phyloP scores from a whole-genome alignment of 2,888 invertebrate species.

The Dolichopus griseipennis region DNA sequence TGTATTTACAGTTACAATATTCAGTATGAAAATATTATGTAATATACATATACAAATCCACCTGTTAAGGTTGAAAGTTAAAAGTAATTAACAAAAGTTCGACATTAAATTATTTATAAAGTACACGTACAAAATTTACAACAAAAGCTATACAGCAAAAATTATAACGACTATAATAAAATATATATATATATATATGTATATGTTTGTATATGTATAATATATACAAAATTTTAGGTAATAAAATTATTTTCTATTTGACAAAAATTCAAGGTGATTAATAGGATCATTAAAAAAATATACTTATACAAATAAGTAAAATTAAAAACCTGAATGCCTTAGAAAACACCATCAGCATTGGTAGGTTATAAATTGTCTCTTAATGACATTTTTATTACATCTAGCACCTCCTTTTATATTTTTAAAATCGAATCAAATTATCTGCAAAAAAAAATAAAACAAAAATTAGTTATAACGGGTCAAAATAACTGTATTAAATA shows the following conservation, averaged over 20 bases:
- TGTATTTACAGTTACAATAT: too few relatives aligned
- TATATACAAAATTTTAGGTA: not conserved
- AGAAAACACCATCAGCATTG: too few relatives aligned
- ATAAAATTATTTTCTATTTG: slow-evolving; percentile 4
- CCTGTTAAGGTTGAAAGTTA: not conserved
- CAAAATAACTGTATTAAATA: too few relatives aligned
- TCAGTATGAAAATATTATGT: too few relatives aligned
- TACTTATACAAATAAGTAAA: not conserved
- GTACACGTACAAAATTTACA: not conserved
- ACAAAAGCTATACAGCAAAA: not conserved
- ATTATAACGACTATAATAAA: too few relatives aligned
- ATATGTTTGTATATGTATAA: too few relatives aligned
- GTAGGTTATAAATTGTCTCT: not conserved
- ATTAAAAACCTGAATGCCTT: too few relatives aligned
- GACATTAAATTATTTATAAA: not conserved
- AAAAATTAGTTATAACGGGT: too few relatives aligned
- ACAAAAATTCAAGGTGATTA: slow-evolving; percentile 3
- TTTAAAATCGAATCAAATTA: not conserved
- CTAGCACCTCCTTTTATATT: not conserved
- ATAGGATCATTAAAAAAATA: slow-evolving; percentile 2
- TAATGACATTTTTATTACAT: slow-evolving; percentile 4
- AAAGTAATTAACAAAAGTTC: slow-evolving; percentile 4
- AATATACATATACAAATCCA: not conserved
- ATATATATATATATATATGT: too few relatives aligned
- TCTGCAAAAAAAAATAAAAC: not conserved